Conservation (phyloP, 1,140 invertebrate genomes). For the Stenopsyche tienmushanensis region DNA sequence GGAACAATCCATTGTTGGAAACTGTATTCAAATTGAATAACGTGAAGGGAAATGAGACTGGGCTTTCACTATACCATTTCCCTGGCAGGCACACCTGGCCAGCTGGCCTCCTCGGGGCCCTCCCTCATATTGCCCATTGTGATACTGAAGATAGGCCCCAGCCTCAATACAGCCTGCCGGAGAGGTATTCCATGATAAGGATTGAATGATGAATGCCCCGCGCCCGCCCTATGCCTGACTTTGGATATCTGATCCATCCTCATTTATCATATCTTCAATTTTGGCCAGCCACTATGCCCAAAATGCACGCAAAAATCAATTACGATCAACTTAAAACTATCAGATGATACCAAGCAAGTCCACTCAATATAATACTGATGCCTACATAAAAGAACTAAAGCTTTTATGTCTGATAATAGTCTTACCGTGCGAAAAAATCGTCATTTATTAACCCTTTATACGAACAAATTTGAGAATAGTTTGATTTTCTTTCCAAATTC, state of each 20-base stretch:
- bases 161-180: constrained; percentile 6
- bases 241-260: constrained; percentile 11
- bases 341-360: too few species aligned
- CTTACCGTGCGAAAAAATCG: too few species aligned
- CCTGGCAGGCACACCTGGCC: constrained; percentile 25
- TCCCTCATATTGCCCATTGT: constrained; percentile 13
- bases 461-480: too few species aligned
- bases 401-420: too few species aligned
- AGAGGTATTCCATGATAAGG: constrained; percentile 11
- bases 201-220: constrained; percentile 23
- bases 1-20: constrained; percentile 39
- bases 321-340: too few species aligned
- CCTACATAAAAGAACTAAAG: too few species aligned
- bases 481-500: too few species aligned
- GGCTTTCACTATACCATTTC: constrained; percentile 30
- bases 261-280: background rate
- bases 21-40: constrained; percentile 41
- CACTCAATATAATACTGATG: too few species aligned
- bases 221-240: background rate
- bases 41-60: constrained; percentile 39
- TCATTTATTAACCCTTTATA: too few species aligned
- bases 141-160: background rate
- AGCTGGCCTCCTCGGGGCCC: constrained; percentile 6
- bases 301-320: too few species aligned
- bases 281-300: too few species aligned